Evolutionary conservation across 2,888 invertebrate genomes (phyloP), one percentile per base, ranked within the genome.

Genomic region (Silvanus unidentatus): DNA sequence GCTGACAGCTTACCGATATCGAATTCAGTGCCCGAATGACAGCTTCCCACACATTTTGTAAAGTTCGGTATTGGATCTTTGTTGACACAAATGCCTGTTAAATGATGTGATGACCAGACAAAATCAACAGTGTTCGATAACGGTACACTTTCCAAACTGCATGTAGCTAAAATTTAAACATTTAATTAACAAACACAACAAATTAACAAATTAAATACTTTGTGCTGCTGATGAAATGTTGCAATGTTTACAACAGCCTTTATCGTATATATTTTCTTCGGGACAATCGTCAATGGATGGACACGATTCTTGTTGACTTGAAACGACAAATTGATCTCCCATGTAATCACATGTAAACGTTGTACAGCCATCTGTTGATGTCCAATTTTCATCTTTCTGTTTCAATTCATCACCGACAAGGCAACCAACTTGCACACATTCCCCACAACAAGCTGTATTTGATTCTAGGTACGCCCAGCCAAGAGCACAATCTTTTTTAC

Each of bases 241-340:
- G 64, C 89, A 89, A 38, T 74, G 67, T 22, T 77, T 71, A 57
- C 88, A 89, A 65, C 89, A 89, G 39, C 82, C 82, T 16, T 81
- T 80, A 10, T 71, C 67, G 57, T 79, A 76, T 12, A 79, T 58
- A 48, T 78, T 66, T 14, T 78, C 73, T 0, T 74, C 68, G 0
- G 76, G 72, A 60, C 89, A 88, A 35, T 70, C 62, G n/a, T 68
- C 61, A 1, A 77, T 70, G 66, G 80, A 78, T 1, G 85, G 82
- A 59, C 89, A 89, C 1, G 75, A 62, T 57, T 77, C 74, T 40
- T 66, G 63, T 16, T 60, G 54, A 9, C 61, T 64, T 1, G 61
- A 53, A 1, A 71, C 64, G 1, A 62, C 53, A 45, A 84, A 69
- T 53, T 79, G 73, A 1, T 73, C 75, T 38, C 64, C 69, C n/a